Base-by-base conservation (phyloP, 2,888 invertebrate genomes). In the Julus scanicus region DNA sequence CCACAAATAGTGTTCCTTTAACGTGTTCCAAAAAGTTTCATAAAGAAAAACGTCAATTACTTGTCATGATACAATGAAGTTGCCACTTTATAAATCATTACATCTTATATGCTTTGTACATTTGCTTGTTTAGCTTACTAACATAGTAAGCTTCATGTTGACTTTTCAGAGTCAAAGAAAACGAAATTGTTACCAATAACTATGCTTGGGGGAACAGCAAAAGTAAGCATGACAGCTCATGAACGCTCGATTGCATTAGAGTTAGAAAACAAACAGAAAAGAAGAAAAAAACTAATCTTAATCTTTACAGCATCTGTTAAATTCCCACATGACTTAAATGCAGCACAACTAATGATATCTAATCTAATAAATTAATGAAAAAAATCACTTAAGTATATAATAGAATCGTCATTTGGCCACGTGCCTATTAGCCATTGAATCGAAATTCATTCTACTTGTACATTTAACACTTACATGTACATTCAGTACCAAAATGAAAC, bases 251-350 rank as follows among this genome's bases (percentile, higher is more conserved):
- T 71, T 71, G 71, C 71, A 71, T 71, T 29, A 71, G 48, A 48
- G 0, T 71, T 71, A 9, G 71, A 71, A 29, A 71, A 71, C 71
- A 71, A 71, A 71, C 11, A 71, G 71, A 71, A 71, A 29, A 29
- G 71, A n/a, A 9, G 29, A 29, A 71, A 71, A 71, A 71, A 29
- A 29, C 29, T 29, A 17, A 6, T n/a, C 71, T 29, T 29, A 29
- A 71, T 71, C 29, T 71, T 29, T 71, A 29, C 71, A 71, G 71
- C 71, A 71, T 20, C 71, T 71, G 71, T 29, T 9, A n/a, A 71
- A 29, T 71, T 71, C 71, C 71, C 71, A 71, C 71, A 71, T 29
- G 71, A n/a, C 71, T 29, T 29, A 71, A 71, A 29, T 71, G 71
- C 29, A 4, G 71, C 20, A 29, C n/a, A n/a, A 71, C 71, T 29